A percentile compares a stretch with the other conserved stretches of the same genome.
Evolutionary conservation across 1,140 invertebrate species (phyloP).

Genomic region (Phymorhynchus buccinoides): DNA sequence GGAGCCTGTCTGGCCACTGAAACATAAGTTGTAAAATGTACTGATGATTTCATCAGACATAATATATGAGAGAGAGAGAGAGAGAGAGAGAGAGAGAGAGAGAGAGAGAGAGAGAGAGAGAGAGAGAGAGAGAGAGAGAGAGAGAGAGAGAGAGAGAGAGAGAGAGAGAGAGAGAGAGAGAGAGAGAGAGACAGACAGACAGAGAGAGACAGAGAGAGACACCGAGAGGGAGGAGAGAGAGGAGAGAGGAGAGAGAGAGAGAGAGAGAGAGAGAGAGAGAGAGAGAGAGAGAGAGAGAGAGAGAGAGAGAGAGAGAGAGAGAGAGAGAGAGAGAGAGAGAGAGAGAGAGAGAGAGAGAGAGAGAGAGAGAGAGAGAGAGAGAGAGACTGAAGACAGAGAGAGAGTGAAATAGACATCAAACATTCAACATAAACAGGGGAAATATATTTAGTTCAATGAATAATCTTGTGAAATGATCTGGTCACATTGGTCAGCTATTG

Average conservation of each 20-base stretch:
- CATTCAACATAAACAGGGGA: too few species aligned
- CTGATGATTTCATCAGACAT: too few species aligned
- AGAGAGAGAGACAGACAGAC: too few species aligned
- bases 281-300: neutral
- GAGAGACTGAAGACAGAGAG: too few species aligned
- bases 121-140: conserved; percentile 1
- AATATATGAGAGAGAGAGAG: neutral
- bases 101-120: neutral
- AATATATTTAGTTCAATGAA: too few species aligned
- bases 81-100: too few species aligned
- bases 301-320: too few species aligned
- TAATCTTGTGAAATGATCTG: too few species aligned
- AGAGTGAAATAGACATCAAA: too few species aligned
- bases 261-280: neutral
- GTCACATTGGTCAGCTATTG: too few species aligned
- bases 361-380: neutral
- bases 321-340: neutral
- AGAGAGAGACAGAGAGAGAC: neutral
- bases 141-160: neutral
- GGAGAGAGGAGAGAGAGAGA: neutral
- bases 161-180: too few species aligned
- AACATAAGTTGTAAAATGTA: conserved; percentile 20
- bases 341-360: neutral
- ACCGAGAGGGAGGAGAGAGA: neutral
- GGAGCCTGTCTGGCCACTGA: conserved; percentile 71